A percentile compares a stretch with the other conserved stretches of the same genome.
phyloP scores from a whole-genome alignment of 2,797 vertebrate species.

The Zalophus californianus region DNA sequence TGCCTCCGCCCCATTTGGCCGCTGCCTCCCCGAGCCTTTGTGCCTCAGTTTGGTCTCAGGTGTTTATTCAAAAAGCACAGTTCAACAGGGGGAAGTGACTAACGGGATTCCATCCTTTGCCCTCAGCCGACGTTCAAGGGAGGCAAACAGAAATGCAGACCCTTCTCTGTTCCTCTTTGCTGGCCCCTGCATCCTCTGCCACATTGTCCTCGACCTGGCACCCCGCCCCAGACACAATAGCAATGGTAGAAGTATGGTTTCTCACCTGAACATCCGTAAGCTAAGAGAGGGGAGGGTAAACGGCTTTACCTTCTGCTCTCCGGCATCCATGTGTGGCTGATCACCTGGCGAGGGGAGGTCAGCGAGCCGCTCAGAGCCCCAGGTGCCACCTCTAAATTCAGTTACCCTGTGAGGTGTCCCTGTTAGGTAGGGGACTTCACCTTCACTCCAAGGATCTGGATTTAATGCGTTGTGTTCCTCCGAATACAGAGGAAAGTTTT shows the following conservation, averaged over 20 bases:
- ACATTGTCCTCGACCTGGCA: fast-evolving
- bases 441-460: neutral
- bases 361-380: fast-evolving
- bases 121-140: neutral
- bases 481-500: neutral
- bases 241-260: fast-evolving
- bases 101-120: neutral
- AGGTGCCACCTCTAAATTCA: neutral
- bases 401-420: neutral
- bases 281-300: neutral
- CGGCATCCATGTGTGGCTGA: fast-evolving
- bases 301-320: neutral
- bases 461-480: neutral
- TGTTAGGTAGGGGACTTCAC: too few species aligned
- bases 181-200: neutral
- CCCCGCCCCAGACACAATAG: neutral
- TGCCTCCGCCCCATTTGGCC: neutral
- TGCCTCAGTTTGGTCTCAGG: neutral
- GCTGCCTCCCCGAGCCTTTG: neutral
- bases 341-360: neutral
- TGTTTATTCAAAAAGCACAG: neutral
- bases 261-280: neutral
- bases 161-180: neutral
- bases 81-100: neutral
- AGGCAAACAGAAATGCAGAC: neutral